Conservation (phyloP, 2,888 invertebrate species). For the Pristionchus maxplancki region DNA sequence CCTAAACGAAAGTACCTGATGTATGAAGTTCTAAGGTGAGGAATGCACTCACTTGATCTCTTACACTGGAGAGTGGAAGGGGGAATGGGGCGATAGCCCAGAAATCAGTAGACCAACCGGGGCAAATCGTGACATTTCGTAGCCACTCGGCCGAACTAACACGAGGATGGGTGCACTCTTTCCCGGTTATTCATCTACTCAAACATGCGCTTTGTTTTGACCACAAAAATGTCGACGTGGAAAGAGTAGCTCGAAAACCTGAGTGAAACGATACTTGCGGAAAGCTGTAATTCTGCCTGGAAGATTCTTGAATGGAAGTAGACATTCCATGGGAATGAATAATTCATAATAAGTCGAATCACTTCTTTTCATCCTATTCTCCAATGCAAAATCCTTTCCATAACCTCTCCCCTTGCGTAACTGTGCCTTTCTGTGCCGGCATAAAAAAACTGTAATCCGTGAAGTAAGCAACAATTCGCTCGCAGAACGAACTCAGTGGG, state of each 20-base stretch:
- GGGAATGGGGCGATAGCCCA: background rate
- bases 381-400: background rate
- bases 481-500: background rate
- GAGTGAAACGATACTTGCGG: too few species aligned
- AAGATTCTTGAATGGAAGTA: too few species aligned
- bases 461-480: background rate
- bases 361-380: background rate
- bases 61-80: background rate
- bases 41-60: slow-evolving; percentile 2
- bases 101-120: slow-evolving; percentile 18
- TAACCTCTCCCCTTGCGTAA: background rate
- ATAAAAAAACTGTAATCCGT: background rate
- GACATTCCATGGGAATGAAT: too few species aligned
- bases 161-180: background rate
- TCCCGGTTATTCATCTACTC: background rate
- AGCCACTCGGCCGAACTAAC: background rate
- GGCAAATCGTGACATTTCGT: slow-evolving; percentile 16
- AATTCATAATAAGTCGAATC: too few species aligned
- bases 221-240: background rate
- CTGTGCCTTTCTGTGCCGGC: background rate
- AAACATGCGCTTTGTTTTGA: background rate
- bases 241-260: background rate
- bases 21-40: background rate
- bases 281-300: too few species aligned
- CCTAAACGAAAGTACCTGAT: background rate